Base-by-base conservation (phyloP, 2,113 vertebrate species). In the Pterophyllum scalare region DNA sequence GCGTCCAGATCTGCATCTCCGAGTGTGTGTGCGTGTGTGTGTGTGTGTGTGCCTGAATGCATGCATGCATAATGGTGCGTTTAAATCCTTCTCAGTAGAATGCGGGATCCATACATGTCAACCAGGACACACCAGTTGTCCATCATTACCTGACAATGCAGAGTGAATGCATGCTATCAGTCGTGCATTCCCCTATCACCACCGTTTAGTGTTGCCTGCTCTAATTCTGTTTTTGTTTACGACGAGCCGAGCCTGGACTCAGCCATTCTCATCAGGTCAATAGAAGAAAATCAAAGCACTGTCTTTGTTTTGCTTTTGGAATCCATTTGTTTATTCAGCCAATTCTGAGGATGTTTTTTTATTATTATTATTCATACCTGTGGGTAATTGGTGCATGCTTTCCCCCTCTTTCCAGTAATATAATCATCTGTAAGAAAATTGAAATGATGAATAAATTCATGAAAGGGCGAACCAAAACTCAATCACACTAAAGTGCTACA, bases 401-500 rank as follows among this genome's bases (percentile, higher is more conserved):
- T 65, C 82, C 76, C 65, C 59, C 26, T 33, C 59, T 77, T 59
- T 72, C 33, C 77, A 83, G 82, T 88, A 82, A 91, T 88, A 86
- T 81, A 84, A 84, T 89, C 57, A 87, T 84, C 76, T 90, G 76
- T 80, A 75, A 84, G 76, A 87, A 86, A 84, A 82, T 62, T 61
- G 59, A 79, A 89, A 96, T 96, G 95, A 97, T 96, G 80, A 97
- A 97, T 94, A 96, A 95, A 95, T 89, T 86, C 84, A 80, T 89
- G 79, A 80, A 81, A 74, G 61, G 80, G 56, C 64, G 77, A 87
- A 59, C 46, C 64, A 40, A 67, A 85, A 81, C 79, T 59, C 82
- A 75, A 85, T 87, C 75, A 76, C 62, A 58, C 22, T 77, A 65
- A 82, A 83, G 59, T 78, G 72, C 81, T 46, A 67, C 81, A 78